Evolutionary conservation across 2,113 vertebrate species (phyloP), one percentile per base, ranked within the genome.

Genomic region (Seriola aureovittata): DNA sequence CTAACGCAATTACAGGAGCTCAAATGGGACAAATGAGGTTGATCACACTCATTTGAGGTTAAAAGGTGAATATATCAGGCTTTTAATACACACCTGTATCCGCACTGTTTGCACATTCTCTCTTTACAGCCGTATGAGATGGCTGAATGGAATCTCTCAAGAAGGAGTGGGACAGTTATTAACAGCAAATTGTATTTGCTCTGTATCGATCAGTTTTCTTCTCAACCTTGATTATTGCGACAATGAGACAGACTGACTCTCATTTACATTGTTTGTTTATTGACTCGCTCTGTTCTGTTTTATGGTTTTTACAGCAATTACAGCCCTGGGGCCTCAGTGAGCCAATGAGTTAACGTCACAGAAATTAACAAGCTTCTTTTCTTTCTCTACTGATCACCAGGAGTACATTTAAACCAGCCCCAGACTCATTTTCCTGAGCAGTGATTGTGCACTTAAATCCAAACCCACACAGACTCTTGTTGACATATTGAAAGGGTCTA

Each of bases 241-340:
- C 54, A 82, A 46, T 60, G 57, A 70, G 25, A 72, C 25, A n/a
- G 11, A 13, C 57, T 12, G 9, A 32, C 55, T 82, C n/a, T 42
- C 70, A 69, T 82, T 86, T 76, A 75, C 70, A 66, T 81, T 77
- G 52, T 67, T 81, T 85, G 38, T 69, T 87, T 85, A 83, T 87
- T 80, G 60, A 79, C 25, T 60, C 44, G 14, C 73, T 91, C 34
- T 70, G 23, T 44, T 84, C 52, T 65, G 46, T 78, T 81, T 82
- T 86, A 76, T 71, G 23, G 79, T 86, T 85, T 81, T 11, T 52
- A 17, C 16, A 25, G 59, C 57, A 36, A 87, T 85, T 80, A 78
- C 10, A 25, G 81, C 78, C 52, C 16, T 7, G 14, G 40, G 57
- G 57, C 63, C 68, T 64, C 34, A 67, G 54, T 36, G 19, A 75